Evolutionary conservation across 2,797 vertebrate species (phyloP), one percentile per base, ranked within the genome.

Genomic region (Enteromius unitaeniatus): DNA sequence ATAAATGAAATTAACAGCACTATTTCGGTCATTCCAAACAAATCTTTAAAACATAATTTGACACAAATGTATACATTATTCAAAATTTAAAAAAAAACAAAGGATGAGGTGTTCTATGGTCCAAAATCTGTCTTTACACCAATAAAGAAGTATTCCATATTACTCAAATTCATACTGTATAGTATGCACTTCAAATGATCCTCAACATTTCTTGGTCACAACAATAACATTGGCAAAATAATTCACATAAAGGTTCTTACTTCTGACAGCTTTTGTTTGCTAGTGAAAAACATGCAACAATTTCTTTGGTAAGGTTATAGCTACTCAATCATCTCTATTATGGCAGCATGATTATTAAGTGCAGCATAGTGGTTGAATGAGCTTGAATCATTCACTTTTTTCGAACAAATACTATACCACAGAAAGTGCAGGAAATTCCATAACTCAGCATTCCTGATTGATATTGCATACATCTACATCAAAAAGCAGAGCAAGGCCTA

Each of bases 301-400:
- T 68, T 42, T 67, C 73, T 77, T 83, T 83, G 81, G 81, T 58
- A 31, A 42, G 17, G 26, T 42, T 55, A 37, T 34, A 68, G 26
- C 73, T 45, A 34, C 23, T 77, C 31, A 11, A 11, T 42, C 42
- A n/a, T 49, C 28, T 81, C 28, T 62, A 34, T 45, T 26, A 65
- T 28, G 31, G 49, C 3, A 76, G 15, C 47, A 31, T 28, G 47
- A 17, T 64, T 47, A 51, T 75, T 17, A 68, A 67, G 60, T 37
- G 28, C 42, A 65, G 23, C 23, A 67, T 28, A 75, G 19, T 3
- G 10, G 17, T 1, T 45, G 21, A 55, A 37, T 67, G 10, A 42
- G 47, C n/a, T n/a, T 1, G 28, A 42, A 8, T 23, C 8, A 34
- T 55, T 55, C 17, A 55, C n/a, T 26, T 34, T 51, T 3, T 3